Base-by-base conservation (phyloP, 2,113 vertebrate species). In the Sardina pilchardus region DNA sequence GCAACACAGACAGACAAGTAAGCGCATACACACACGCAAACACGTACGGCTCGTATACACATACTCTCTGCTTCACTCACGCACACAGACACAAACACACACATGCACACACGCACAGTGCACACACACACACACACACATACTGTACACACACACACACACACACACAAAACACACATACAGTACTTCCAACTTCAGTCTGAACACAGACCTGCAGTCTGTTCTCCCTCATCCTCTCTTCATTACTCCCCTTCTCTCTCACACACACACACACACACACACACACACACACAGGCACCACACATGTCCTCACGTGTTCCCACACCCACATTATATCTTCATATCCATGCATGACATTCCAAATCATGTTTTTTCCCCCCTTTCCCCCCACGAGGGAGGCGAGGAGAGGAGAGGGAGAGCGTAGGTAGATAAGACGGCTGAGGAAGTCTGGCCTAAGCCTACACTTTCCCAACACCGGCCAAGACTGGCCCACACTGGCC, bases 401-500 rank as follows among this genome's bases (percentile, higher is more conserved):
- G 47, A 48, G 47, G 17, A 12, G 14, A 2, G 50, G 50, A 26
- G 45, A 82, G 4, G 50, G 50, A 26, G 45, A 82, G 12, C 84
- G 63, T 45, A 82, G 88, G 85, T 85, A 82, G 86, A 83, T 71
- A 86, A 87, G 83, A 82, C 24, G 42, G 82, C 71, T 44, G 78
- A 88, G 87, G 85, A 89, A 85, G 83, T 84, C 89, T 82, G 3
- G 42, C 88, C 86, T 67, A 87, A 86, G 89, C 89, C 89, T 9
- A 88, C 84, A 86, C 91, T 90, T 91, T 90, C 93, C 89, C 92
- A 45, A 86, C 30, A 83, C 86, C 82, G 91, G 88, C 92, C 93
- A n/a, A n/a, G n/a, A n/a, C 39, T 42, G 39, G 2, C 39, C 39
- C 39, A 86, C 30, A 83, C 86, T 83, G 91, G 88, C 92, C 93